Conservation (phyloP, 2,797 vertebrate genomes). For the Labeo calbasu region DNA sequence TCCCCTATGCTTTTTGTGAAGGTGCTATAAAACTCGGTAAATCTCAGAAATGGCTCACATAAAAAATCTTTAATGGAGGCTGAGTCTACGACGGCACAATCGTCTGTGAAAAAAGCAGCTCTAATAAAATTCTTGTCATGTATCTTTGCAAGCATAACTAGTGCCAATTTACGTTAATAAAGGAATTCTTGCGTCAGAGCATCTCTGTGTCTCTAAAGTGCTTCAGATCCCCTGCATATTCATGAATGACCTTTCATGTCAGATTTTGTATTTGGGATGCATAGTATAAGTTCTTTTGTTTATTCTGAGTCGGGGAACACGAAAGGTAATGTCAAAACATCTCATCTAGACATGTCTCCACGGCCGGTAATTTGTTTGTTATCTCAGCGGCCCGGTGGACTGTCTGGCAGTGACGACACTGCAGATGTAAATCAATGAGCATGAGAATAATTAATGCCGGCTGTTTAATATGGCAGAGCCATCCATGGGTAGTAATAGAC, state of each 20-base stretch:
- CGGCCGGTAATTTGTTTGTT: slow-evolving; percentile 5
- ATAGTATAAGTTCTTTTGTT: slow-evolving; percentile 19
- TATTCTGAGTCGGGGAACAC: slow-evolving; percentile 5
- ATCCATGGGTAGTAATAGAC: slow-evolving; percentile 41
- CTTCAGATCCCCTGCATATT: slow-evolving; percentile 19
- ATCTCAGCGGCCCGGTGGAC: slow-evolving; percentile 18
- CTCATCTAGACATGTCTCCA: slow-evolving; percentile 29
- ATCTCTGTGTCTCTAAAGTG: background rate
- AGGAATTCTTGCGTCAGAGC: background rate
- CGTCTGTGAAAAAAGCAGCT: slow-evolving; percentile 63
- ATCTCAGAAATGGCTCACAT: slow-evolving; percentile 64
- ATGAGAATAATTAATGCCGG: slow-evolving; percentile 48
- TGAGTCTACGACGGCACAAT: slow-evolving; percentile 49
- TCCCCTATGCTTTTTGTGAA: slow-evolving; percentile 54
- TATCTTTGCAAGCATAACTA: background rate
- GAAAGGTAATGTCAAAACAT: slow-evolving; percentile 33
- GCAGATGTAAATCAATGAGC: slow-evolving; percentile 48
- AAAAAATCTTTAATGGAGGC: slow-evolving; percentile 63
- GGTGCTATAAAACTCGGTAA: slow-evolving; percentile 67
- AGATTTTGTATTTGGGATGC: slow-evolving; percentile 30
- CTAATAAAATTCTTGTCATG: background rate
- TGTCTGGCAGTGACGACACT: slow-evolving; percentile 45
- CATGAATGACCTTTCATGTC: slow-evolving; percentile 40
- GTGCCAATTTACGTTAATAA: background rate
- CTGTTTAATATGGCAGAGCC: slow-evolving; percentile 46